Evolutionary conservation across 2,113 vertebrate genomes (phyloP).

Genomic region (Typhlomys cinereus): DNA sequence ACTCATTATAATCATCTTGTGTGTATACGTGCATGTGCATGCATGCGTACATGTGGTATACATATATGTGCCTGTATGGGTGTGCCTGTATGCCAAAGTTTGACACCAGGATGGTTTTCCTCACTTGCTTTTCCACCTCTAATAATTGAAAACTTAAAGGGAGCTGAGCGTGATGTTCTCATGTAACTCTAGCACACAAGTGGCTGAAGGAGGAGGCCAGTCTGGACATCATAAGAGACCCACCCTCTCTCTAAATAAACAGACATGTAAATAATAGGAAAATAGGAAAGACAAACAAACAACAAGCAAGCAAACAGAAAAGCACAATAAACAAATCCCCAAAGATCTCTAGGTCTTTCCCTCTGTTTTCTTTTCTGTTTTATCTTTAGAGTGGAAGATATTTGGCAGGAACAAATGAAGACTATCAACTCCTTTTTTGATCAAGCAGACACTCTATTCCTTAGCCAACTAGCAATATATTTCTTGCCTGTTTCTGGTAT

Average conservation of each 20-base stretch:
- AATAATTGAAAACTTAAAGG: background rate
- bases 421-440: background rate
- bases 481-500: background rate
- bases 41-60: background rate
- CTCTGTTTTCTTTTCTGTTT: background rate
- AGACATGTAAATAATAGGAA: background rate
- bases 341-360: background rate
- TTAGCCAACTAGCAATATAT: constrained; percentile 52
- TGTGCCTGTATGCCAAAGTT: background rate
- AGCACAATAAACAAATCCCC: background rate
- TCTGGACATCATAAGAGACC: background rate
- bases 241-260: background rate
- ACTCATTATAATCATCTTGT: constrained; percentile 13
- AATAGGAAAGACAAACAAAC: background rate
- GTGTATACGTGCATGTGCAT: background rate
- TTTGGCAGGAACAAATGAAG: background rate
- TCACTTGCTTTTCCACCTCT: background rate
- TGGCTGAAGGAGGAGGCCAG: background rate
- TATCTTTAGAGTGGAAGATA: background rate
- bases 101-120: background rate
- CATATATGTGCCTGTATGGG: background rate
- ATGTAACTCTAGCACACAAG: background rate
- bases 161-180: background rate
- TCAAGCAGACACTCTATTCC: background rate
- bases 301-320: background rate